Base-by-base conservation (phyloP, 2,113 vertebrate genomes). In the Ciconia stormi region DNA sequence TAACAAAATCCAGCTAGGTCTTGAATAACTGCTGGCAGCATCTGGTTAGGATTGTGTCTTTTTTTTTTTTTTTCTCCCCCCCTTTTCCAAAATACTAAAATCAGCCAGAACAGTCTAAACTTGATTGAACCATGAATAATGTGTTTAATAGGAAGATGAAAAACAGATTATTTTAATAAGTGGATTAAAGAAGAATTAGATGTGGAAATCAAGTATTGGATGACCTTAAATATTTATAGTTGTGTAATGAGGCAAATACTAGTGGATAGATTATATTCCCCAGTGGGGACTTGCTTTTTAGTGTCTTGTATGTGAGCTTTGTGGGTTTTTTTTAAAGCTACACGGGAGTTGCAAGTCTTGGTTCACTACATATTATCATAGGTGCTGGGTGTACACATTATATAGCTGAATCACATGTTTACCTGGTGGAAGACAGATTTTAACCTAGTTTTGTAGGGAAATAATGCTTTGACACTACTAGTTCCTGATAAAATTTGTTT, bases 21-120 rank as follows among this genome's bases (percentile, higher is more conserved):
- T 96, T 92, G 66, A 89, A 65, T 72, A 95, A 82, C 95, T 97
- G 97, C 95, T 97, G 97, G 82, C 80, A 96, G 97, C 95, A 85
- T 82, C 91, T 79, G 27, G 70, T 78, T 95, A 82, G 52, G 81
- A 93, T 90, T 91, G 80, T 71, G 7, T 23, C 23, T 13, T 2
- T 59, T 92, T 56, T 83, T n/a, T n/a, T n/a, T n/a, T n/a, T n/a
- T 13, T 44, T n/a, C n/a, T n/a, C 16, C 44, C 16, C 17, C 17
- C 14, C 26, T 69, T 92, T 56, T 82, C 65, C 56, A 77, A 91
- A 96, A 84, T 47, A 79, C 14, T 89, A 32, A 94, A 74, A 94
- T 90, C 52, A 92, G 76, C 49, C 80, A 95, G 56, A 61, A 56
- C 18, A 83, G 67, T 86, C 92, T 97, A 73, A 91, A 93, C 53